A percentile compares a stretch with the other conserved stretches of the same genome.
phyloP scores from a whole-genome alignment of 2,113 vertebrate genomes.

The Ranitomeya imitator region DNA sequence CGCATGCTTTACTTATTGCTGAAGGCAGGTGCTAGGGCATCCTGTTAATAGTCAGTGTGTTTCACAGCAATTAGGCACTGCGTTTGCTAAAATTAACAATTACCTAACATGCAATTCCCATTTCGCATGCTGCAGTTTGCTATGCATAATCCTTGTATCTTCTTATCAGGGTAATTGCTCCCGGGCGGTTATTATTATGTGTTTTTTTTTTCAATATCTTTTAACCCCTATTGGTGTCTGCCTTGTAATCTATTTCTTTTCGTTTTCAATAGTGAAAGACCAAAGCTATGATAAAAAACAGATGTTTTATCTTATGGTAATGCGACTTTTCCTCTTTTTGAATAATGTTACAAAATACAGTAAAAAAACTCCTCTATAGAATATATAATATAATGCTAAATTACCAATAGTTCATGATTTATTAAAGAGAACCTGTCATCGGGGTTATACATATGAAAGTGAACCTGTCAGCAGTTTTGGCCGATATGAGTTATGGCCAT shows the following conservation, averaged over 20 bases:
- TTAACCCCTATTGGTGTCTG: constrained; percentile 53
- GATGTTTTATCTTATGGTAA: neutral
- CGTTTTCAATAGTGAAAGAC: constrained; percentile 48
- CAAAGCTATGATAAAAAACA: constrained; percentile 20
- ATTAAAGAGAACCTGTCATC: too few species aligned
- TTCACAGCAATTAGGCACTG: constrained; percentile 95
- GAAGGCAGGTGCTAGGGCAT: constrained; percentile 99
- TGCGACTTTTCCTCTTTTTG: neutral
- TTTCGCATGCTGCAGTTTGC: constrained; percentile 89
- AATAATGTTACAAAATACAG: neutral
- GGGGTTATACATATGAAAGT: too few species aligned
- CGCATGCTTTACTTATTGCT: constrained; percentile 86
- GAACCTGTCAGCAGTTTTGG: too few species aligned
- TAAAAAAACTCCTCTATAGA: neutral
- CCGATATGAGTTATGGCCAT: too few species aligned
- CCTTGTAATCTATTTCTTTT: constrained; percentile 30
- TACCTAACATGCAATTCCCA: constrained; percentile 99
- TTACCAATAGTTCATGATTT: too few species aligned
- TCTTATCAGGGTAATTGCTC: constrained; percentile 82
- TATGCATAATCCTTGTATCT: constrained; percentile 93
- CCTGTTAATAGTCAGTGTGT: constrained; percentile 99
- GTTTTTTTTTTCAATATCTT: constrained; percentile 72
- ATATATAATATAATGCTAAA: neutral
- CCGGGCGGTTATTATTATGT: constrained; percentile 89
- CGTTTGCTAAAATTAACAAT: constrained; percentile 99